Conservation (phyloP, 1,140 invertebrate species). For the Laupala kohalensis region DNA sequence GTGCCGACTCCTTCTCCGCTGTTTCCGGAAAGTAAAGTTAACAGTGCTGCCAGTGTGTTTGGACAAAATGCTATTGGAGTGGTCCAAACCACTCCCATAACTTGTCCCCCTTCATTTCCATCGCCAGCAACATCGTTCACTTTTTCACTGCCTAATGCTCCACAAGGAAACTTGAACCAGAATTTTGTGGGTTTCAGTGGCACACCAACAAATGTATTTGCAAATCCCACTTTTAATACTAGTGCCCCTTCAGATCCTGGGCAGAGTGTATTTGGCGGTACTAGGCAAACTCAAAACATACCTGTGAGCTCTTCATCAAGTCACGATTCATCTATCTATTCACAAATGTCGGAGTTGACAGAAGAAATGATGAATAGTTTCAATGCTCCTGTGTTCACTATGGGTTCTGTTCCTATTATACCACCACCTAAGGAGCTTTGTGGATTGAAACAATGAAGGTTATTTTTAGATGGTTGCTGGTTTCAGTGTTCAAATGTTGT, state of each 20-base stretch:
- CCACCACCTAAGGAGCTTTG: constrained; percentile 8
- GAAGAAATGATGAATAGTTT: constrained; percentile 1
- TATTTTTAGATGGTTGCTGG: no score
- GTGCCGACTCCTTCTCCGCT: no score
- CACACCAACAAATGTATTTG: not conserved
- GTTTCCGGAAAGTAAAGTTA: not conserved
- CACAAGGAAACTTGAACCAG: not conserved
- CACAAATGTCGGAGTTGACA: not conserved
- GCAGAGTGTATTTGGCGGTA: not conserved
- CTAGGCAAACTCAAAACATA: not conserved
- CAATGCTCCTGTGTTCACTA: constrained; percentile 1
- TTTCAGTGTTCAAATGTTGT: no score
- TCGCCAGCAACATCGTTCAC: not conserved
- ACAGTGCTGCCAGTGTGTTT: not conserved
- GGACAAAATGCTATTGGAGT: not conserved
- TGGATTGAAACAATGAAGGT: no score
- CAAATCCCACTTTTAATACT: not conserved
- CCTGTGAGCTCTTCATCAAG: not conserved
- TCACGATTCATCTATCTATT: not conserved
- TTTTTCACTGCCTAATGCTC: not conserved
- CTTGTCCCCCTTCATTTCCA: no score
- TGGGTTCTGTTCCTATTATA: constrained; percentile 6
- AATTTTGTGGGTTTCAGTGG: not conserved
- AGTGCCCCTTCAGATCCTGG: not conserved
- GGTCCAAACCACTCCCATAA: no score